Conservation (phyloP, 2,113 vertebrate species). For the Eubucco bourcierii region DNA sequence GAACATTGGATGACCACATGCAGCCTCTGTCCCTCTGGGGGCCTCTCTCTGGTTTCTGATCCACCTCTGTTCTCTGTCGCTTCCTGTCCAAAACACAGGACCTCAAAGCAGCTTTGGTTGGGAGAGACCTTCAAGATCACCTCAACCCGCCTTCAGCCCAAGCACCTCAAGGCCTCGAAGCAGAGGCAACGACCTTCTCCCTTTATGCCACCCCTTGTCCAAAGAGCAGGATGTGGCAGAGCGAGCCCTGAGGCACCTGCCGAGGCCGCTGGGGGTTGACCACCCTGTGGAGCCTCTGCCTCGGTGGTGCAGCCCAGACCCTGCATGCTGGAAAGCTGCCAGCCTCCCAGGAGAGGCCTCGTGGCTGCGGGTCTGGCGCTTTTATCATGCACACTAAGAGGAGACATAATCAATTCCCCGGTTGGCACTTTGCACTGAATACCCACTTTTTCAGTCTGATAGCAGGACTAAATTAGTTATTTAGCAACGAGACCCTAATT, state of each 20-base stretch:
- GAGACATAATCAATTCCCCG: slow-evolving; percentile 88
- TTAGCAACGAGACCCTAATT: slow-evolving; percentile 88
- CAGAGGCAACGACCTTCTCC: neutral
- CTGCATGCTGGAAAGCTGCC: slow-evolving; percentile 7
- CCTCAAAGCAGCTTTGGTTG: no score
- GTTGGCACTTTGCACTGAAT: slow-evolving; percentile 85
- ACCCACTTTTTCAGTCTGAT: slow-evolving; percentile 88
- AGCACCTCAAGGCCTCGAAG: neutral
- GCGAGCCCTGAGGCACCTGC: accelerated
- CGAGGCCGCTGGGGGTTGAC: accelerated
- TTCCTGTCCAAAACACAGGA: no score
- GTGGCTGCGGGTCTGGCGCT: slow-evolving; percentile 61
- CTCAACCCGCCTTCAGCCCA: neutral
- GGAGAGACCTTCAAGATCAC: no score
- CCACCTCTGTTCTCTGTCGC: no score
- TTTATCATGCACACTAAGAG: slow-evolving; percentile 82
- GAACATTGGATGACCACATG: no score
- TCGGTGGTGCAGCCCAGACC: neutral
- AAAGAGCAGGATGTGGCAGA: accelerated
- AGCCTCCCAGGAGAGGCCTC: slow-evolving; percentile 66
- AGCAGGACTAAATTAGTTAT: slow-evolving; percentile 89
- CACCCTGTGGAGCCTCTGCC: accelerated
- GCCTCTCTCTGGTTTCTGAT: no score
- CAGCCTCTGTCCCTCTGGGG: no score
- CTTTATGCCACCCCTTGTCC: neutral